These are phyloP conservation scores for Graptemys geographica DNA, from an alignment of 2,797 vertebrate genomes.

Conservation along the genomic window DNA sequence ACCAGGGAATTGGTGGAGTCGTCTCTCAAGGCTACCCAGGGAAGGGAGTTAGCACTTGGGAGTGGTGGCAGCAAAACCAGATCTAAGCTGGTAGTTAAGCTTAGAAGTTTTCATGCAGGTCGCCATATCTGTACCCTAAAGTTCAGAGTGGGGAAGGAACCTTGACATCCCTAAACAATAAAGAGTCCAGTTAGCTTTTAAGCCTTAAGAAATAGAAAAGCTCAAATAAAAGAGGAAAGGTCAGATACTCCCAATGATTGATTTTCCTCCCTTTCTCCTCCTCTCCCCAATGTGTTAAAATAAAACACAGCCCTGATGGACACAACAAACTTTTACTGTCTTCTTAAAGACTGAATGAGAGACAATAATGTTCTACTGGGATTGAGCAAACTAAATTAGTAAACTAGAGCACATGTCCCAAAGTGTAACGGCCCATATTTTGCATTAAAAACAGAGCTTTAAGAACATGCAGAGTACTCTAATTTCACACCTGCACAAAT, in stretches of 20 bases:
- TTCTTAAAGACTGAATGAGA: constrained; percentile 49
- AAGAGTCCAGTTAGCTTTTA: constrained; percentile 50
- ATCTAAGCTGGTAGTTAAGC: no score
- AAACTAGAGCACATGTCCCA: constrained; percentile 64
- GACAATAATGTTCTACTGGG: constrained; percentile 49
- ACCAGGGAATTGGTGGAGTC: no score
- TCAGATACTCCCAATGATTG: constrained; percentile 50
- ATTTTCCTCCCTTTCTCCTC: constrained; percentile 50
- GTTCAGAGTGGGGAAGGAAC: no score
- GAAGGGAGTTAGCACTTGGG: no score
- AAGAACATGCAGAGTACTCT: constrained; percentile 46
- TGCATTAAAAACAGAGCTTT: constrained; percentile 65
- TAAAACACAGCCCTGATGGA: constrained; percentile 52
- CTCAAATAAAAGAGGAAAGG: constrained; percentile 5
- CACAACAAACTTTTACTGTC: constrained; percentile 52
- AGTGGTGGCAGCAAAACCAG: no score
- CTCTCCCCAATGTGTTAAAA: constrained; percentile 24
- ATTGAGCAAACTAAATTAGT: constrained; percentile 37
- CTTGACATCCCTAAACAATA: background rate
- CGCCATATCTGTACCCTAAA: no score
- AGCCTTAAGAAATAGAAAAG: constrained; percentile 28
- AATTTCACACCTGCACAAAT: constrained; percentile 40
- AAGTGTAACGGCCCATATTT: constrained; percentile 69
- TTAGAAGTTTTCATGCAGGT: no score
- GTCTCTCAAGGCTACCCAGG: no score